A percentile compares a stretch with the other conserved stretches of the same genome.
phyloP scores from a whole-genome alignment of 1,140 invertebrate genomes.

The Eciton burchellii region DNA sequence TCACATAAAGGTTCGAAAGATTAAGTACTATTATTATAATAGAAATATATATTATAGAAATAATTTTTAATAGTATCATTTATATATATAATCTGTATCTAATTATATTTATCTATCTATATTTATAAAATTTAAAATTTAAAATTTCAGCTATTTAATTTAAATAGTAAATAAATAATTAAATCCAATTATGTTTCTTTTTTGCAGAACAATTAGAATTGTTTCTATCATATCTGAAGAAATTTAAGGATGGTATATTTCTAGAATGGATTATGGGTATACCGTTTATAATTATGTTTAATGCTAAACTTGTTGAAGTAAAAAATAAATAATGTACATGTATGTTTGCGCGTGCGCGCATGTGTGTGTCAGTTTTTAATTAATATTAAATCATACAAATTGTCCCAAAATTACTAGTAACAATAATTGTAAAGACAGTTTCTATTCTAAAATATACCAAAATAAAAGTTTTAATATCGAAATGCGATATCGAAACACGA shows the following conservation, averaged over 20 bases:
- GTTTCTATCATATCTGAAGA: slow-evolving; percentile 63
- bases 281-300: slow-evolving; percentile 70
- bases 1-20: slow-evolving; percentile 69
- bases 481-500: no score
- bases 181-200: neutral
- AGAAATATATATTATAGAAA: slow-evolving; percentile 86
- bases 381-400: slow-evolving; percentile 65
- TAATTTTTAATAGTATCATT: no score
- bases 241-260: slow-evolving; percentile 71
- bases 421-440: no score
- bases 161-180: neutral
- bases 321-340: no score
- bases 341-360: no score
- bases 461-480: no score
- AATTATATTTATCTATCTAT: neutral
- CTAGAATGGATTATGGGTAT: slow-evolving; percentile 69
- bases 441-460: no score
- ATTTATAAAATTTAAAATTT: neutral
- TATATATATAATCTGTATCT: slow-evolving; percentile 38
- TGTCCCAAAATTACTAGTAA: no score
- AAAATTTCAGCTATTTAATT: neutral
- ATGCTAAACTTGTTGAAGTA: slow-evolving; percentile 76
- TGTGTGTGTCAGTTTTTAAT: neutral
- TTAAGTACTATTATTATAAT: no score
- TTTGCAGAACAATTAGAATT: slow-evolving; percentile 70